These are phyloP conservation scores for Notolepis coatsorum DNA, from an alignment of 2,797 vertebrate genomes.

Conservation along the genomic window DNA sequence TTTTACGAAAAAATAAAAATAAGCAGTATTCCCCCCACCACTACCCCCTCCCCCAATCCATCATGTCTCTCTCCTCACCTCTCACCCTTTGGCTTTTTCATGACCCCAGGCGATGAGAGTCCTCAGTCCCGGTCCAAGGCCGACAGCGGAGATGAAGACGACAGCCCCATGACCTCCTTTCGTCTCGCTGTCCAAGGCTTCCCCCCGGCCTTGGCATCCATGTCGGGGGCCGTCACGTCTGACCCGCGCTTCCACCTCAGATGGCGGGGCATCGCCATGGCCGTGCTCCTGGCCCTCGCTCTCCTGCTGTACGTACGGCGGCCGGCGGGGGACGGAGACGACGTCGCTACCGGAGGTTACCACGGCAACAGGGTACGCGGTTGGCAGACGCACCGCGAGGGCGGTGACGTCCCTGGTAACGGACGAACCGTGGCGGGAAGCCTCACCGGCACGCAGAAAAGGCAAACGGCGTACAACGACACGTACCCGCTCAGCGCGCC, in stretches of 20 bases:
- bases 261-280: conserved; percentile 89
- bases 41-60: background rate
- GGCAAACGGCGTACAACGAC: no score
- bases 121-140: conserved; percentile 69
- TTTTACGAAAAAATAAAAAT: no score
- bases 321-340: conserved; percentile 38
- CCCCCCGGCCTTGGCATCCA: conserved; percentile 86
- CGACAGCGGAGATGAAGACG: conserved; percentile 37
- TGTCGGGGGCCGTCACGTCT: conserved; percentile 79
- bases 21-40: background rate
- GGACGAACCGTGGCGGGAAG: conserved; percentile 23
- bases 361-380: conserved; percentile 24
- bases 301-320: conserved; percentile 86
- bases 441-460: conserved; percentile 33
- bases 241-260: conserved; percentile 91
- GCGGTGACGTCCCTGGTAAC: conserved; percentile 7
- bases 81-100: conserved; percentile 24
- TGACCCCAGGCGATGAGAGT: conserved; percentile 45
- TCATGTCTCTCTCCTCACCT: conserved; percentile 3
- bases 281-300: conserved; percentile 72
- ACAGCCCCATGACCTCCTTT: conserved; percentile 76
- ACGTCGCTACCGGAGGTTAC: conserved; percentile 13
- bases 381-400: conserved; percentile 24
- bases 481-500: conserved; percentile 91
- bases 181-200: conserved; percentile 84